Base-by-base conservation (phyloP, 1,140 invertebrate species). In the Pseudobourletiella spinata region DNA sequence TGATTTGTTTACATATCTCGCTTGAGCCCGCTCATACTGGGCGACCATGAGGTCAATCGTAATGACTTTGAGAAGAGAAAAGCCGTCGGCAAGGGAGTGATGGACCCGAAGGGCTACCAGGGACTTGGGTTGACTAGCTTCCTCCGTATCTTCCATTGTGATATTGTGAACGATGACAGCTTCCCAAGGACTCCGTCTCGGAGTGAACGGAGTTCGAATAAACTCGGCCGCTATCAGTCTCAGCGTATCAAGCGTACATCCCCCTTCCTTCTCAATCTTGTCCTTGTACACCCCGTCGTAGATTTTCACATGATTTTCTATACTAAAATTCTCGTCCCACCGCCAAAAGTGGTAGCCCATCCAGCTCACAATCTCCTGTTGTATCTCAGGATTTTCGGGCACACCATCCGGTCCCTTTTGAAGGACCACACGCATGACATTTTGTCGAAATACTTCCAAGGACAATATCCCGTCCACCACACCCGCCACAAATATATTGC, bases 301-400 rank as follows among this genome's bases (percentile, higher is more conserved):
- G 14, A 42, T 43, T 8, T 18, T 3, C 18, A 67, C 54, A 35
- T 67, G 65, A 11, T 60, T 30, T 6, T 51, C n/a, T 32, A 67
- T 42, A 24, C 24, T 30, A 28, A 63, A 67, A 54, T 63, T n/a
- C 11, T 44, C 24, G 32, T 67, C 65, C 57, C 57, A 63, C 42
- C 57, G 59, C 65, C 65, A 67, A 29, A 67, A 67, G 26, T 63
- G 51, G 42, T 55, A 67, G 30, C 65, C 65, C 30, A 67, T 26
- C 61, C 62, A 69, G 18, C 46, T 61, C 2, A 43, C 8, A 60
- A 54, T 67, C 30, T 62, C 59, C 25, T 69, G 67, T 16, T 58
- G 55, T 26, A 48, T 57, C 56, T 69, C 67, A 15, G 64, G 62
- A 29, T 59, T 18, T 14, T 35, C 28, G 14, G 46, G 52, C 2